Evolutionary conservation across 1,140 invertebrate genomes (phyloP).

Genomic region (Theocolax elegans): DNA sequence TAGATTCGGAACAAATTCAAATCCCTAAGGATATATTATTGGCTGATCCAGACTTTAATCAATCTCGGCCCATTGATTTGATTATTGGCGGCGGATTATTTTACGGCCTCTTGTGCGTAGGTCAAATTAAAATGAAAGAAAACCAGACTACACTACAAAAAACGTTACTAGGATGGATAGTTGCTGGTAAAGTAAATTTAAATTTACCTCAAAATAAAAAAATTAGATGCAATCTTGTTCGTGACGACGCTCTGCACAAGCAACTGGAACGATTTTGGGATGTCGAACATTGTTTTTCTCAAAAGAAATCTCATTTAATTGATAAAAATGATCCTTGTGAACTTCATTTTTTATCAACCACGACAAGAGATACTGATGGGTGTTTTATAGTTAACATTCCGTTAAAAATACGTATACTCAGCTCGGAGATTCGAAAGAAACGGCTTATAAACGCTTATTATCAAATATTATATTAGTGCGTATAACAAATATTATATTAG

Average conservation of each 20-base stretch:
- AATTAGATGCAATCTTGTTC: neutral
- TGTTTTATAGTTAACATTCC: neutral
- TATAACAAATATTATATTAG: too few relatives aligned
- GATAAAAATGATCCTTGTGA: neutral
- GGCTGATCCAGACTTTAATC: constrained; percentile 19
- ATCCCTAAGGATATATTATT: constrained; percentile 12
- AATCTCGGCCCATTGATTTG: constrained; percentile 8
- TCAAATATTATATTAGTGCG: too few relatives aligned
- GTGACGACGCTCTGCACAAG: neutral
- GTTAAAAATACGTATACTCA: neutral
- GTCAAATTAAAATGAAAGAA: constrained; percentile 26
- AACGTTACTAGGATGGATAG: too few relatives aligned
- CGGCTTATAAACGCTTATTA: constrained; percentile 36
- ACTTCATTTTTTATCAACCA: neutral
- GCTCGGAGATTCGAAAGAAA: neutral
- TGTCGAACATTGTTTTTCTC: too few relatives aligned
- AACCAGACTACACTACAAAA: constrained; percentile 6
- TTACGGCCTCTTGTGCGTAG: constrained; percentile 13
- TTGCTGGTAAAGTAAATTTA: too few relatives aligned
- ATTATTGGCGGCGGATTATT: constrained; percentile 16
- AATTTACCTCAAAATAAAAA: neutral
- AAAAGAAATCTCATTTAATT: neutral
- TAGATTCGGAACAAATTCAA: neutral
- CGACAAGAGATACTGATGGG: neutral
- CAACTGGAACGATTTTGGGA: neutral